Evolutionary conservation across 1,140 invertebrate species (phyloP).

Genomic region (Lutraria rhynchaena): DNA sequence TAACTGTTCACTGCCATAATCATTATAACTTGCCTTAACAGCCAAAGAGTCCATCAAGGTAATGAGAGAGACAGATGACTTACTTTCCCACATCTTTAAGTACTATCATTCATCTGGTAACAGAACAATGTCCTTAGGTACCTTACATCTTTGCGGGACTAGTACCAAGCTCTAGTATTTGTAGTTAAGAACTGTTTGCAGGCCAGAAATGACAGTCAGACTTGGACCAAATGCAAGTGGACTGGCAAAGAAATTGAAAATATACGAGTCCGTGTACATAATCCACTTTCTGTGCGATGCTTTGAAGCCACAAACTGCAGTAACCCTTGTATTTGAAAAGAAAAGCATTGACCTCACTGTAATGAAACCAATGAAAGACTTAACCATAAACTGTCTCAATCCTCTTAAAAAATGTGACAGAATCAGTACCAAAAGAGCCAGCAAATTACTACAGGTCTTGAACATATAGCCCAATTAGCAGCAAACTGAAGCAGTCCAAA

Average conservation of each 20-base stretch:
- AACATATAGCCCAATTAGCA: background rate
- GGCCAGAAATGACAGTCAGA: too few relatives aligned
- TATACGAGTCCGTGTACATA: constrained; percentile 2
- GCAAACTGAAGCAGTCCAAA: background rate
- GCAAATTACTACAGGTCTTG: background rate
- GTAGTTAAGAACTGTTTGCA: too few relatives aligned
- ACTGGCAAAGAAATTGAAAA: constrained; percentile 13
- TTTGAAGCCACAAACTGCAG: background rate
- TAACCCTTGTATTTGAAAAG: background rate
- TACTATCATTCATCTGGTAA: constrained; percentile 22
- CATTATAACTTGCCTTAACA: constrained; percentile 11
- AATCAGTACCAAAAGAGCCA: background rate
- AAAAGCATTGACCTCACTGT: constrained; percentile 1
- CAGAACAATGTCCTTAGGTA: constrained; percentile 22
- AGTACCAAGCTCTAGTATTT: too few relatives aligned
- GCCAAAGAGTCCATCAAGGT: constrained; percentile 22
- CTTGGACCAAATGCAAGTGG: constrained; percentile 30
- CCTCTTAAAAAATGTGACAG: background rate
- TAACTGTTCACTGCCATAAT: constrained; percentile 34
- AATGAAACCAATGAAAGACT: constrained; percentile 13
- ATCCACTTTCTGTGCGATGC: constrained; percentile 25
- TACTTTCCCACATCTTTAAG: background rate
- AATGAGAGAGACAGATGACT: constrained; percentile 12
- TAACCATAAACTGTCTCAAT: background rate
- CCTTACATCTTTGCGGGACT: too few relatives aligned